Percentiles rank a stretch among this genome's conserved stretches.
These are phyloP conservation scores for Exephanes ischioxanthus DNA, from an alignment of 2,888 invertebrate species.

Conservation along the genomic window DNA sequence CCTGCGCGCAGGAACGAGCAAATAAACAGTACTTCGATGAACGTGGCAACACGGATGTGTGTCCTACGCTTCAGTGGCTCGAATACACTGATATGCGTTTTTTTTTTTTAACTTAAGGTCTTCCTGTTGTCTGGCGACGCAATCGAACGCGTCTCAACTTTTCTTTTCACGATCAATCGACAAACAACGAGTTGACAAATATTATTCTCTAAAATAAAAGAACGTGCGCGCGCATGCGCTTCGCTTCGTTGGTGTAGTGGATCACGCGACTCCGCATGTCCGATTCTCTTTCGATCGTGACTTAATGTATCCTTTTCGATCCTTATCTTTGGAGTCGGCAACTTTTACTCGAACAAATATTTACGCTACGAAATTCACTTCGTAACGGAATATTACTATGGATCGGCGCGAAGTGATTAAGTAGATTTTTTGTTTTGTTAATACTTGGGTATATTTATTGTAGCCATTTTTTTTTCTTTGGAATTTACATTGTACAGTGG, in stretches of 20 bases:
- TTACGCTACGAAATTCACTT: slow-evolving; percentile 21
- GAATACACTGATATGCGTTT: neutral
- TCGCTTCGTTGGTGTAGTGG: neutral
- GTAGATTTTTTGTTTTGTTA: neutral
- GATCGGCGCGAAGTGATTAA: neutral
- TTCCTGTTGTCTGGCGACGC: slow-evolving; percentile 50
- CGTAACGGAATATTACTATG: neutral
- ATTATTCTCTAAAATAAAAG: slow-evolving; percentile 30
- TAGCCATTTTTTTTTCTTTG: neutral
- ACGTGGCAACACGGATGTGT: slow-evolving; percentile 27
- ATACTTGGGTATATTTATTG: neutral
- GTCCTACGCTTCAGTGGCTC: neutral
- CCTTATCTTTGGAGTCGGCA: neutral
- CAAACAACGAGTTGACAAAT: slow-evolving; percentile 59
- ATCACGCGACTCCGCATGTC: slow-evolving; percentile 26
- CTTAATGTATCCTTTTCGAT: neutral
- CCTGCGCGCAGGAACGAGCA: slow-evolving; percentile 23
- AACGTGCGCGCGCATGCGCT: neutral
- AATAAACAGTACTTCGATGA: slow-evolving; percentile 54
- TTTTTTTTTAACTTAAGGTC: slow-evolving; percentile 1
- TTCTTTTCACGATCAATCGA: slow-evolving; percentile 38
- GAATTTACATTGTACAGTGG: neutral
- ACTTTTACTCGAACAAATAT: slow-evolving; percentile 41
- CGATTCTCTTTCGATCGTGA: slow-evolving; percentile 11
- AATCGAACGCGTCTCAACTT: slow-evolving; percentile 14